A percentile compares a stretch with the other conserved stretches of the same genome.
These are phyloP conservation scores for Meteorus colon DNA, from an alignment of 2,888 invertebrate species.

Conservation along the genomic window DNA sequence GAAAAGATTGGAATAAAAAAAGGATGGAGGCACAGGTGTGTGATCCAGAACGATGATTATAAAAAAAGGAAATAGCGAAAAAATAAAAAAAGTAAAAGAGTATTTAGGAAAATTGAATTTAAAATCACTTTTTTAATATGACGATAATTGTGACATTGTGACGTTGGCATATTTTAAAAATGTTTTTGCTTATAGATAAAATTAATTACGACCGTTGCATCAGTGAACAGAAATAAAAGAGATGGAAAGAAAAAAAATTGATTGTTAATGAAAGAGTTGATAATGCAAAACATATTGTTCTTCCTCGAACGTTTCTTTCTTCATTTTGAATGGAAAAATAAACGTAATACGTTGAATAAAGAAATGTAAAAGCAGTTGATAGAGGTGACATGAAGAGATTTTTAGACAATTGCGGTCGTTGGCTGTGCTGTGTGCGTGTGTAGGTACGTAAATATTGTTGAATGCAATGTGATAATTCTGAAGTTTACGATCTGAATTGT, in stretches of 20 bases:
- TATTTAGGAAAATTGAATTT: not conserved
- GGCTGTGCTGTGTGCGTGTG: slow-evolving; percentile 40
- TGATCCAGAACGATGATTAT: not conserved
- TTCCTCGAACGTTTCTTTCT: slow-evolving; percentile 22
- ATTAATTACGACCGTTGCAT: slow-evolving; percentile 2
- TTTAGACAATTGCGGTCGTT: slow-evolving; percentile 43
- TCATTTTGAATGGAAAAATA: slow-evolving; percentile 33
- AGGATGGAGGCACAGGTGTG: slow-evolving; percentile 2
- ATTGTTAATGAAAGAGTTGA: slow-evolving; percentile 38
- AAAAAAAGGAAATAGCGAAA: not conserved
- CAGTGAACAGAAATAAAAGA: slow-evolving; percentile 13
- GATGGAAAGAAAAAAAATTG: slow-evolving; percentile 16
- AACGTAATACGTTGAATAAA: slow-evolving; percentile 14
- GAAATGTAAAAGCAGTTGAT: slow-evolving; percentile 20
- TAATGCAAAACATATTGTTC: slow-evolving; percentile 32
- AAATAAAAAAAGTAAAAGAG: slow-evolving; percentile 3
- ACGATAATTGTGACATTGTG: not conserved
- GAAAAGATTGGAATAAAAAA: not conserved
- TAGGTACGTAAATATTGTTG: slow-evolving; percentile 37
- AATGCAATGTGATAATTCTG: slow-evolving; percentile 44
- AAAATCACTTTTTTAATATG: slow-evolving; percentile 13
- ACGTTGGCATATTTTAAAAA: slow-evolving; percentile 15
- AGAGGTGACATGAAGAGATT: slow-evolving; percentile 9
- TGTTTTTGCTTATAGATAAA: slow-evolving; percentile 18
- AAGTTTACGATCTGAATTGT: slow-evolving; percentile 41